Evolutionary conservation across 2,797 vertebrate species (phyloP), one percentile per base, ranked within the genome.

Genomic region (Periophthalmus magnuspinnatus): DNA sequence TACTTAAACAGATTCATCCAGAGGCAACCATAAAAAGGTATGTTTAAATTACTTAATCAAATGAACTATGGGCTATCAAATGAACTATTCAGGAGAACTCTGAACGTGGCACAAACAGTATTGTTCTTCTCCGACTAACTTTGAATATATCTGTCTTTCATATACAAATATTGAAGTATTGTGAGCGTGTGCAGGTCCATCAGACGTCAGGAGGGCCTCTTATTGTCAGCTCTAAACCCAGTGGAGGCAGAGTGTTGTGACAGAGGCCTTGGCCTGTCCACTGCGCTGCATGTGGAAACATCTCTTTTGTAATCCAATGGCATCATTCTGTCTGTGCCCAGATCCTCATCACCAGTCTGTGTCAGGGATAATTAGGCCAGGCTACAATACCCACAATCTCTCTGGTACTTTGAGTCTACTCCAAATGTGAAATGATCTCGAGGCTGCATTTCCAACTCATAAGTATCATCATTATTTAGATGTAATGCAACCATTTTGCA

Each of bases 171-270:
- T 84, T 83, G 83, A 77, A 76, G 79, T 60, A 85, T 81, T 86
- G 75, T 74, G 65, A 63, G 68, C 79, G 71, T 65, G 74, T 54
- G 57, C 72, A 79, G 70, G 80, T 86, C 80, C 75, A 79, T 85
- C 79, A 82, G 72, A 81, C 80, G 80, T 87, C 78, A 77, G 64
- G 80, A 77, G 67, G 69, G 78, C 70, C 69, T 87, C 76, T 80
- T 74, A 69, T 76, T 77, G 80, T 85, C 88, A 84, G 74, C 47
- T 69, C 72, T 62, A 76, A 77, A 77, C 68, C 54, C 36, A 70
- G 79, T 57, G 67, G 57, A 73, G 2, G 11, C 61, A 10, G 55
- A 69, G 41, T 48, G 69, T 55, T 76, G 63, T 77, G 78, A 87
- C 75, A 79, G 75, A 22, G 72, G 81, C 62, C 73, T 52, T 71